Percentiles rank a stretch among this genome's conserved stretches.
These are phyloP conservation scores for Aegithalos caudatus DNA, from an alignment of 2,113 vertebrate genomes.

Conservation along the genomic window DNA sequence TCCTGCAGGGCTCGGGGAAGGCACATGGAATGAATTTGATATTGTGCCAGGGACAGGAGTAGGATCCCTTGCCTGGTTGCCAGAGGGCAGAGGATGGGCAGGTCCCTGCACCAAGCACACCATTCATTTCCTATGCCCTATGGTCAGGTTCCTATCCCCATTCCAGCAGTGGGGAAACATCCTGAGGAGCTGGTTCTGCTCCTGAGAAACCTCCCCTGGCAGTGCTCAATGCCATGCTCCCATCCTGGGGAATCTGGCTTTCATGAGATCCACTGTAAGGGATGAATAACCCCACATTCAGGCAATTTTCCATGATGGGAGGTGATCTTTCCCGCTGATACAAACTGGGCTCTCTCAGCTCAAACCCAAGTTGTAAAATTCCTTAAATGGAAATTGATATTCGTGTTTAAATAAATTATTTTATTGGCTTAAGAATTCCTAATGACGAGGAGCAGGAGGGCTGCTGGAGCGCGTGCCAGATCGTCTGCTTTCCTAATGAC, in stretches of 20 bases:
- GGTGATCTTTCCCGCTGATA: neutral
- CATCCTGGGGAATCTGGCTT: neutral
- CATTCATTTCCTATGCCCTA: rapidly evolving
- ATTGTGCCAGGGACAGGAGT: neutral
- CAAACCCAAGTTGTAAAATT: neutral
- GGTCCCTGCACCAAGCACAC: neutral
- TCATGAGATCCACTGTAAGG: neutral
- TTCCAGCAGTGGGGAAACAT: neutral
- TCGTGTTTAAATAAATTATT: neutral
- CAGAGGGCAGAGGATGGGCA: neutral
- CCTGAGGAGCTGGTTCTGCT: rapidly evolving
- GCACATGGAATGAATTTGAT: neutral
- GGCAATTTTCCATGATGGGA: neutral
- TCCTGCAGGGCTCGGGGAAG: neutral
- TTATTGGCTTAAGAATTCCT: neutral
- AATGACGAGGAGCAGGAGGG: neutral
- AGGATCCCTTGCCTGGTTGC: neutral
- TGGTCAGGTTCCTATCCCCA: neutral
- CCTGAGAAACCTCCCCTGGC: neutral
- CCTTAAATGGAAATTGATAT: neutral
- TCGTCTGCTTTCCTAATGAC: neutral
- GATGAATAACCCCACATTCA: rapidly evolving
- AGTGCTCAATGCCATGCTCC: rapidly evolving
- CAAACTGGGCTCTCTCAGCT: neutral
- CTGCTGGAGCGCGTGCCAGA: neutral